Percentiles rank a stretch among this genome's conserved stretches.
phyloP scores from a whole-genome alignment of 2,113 vertebrate species.

The Pterocles burchelli region DNA sequence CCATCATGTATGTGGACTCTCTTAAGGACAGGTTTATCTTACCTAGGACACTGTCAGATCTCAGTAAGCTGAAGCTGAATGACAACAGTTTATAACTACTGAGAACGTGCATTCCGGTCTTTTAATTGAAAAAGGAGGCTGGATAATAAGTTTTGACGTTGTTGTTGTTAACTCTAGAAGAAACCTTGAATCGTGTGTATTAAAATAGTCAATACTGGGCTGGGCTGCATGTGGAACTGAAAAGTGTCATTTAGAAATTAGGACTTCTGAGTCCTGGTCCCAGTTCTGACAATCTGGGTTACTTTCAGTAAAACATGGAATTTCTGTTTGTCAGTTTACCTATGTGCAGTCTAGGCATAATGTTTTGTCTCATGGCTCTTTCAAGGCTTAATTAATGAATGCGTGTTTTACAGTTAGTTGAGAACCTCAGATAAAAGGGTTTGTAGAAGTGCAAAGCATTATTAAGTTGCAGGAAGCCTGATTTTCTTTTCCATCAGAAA shows the following conservation, averaged over 20 bases:
- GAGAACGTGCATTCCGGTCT: rapidly evolving
- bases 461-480: constrained; percentile 31
- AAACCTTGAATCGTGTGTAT: neutral
- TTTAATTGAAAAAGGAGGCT: neutral
- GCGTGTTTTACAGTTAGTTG: constrained; percentile 33
- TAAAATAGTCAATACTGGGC: neutral
- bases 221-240: neutral
- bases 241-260: neutral
- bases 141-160: neutral
- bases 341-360: neutral
- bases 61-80: neutral
- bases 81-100: neutral
- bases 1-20: neutral
- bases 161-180: neutral
- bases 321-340: neutral
- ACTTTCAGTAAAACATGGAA: neutral
- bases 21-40: neutral
- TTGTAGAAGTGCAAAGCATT: constrained; percentile 28
- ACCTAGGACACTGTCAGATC: neutral
- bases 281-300: neutral
- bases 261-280: neutral
- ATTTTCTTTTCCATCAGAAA: constrained; percentile 43
- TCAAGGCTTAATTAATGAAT: constrained; percentile 38
- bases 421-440: constrained; percentile 39
- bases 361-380: neutral